phyloP scores from a whole-genome alignment of 2,888 invertebrate genomes.

The Volucella zonaria region DNA sequence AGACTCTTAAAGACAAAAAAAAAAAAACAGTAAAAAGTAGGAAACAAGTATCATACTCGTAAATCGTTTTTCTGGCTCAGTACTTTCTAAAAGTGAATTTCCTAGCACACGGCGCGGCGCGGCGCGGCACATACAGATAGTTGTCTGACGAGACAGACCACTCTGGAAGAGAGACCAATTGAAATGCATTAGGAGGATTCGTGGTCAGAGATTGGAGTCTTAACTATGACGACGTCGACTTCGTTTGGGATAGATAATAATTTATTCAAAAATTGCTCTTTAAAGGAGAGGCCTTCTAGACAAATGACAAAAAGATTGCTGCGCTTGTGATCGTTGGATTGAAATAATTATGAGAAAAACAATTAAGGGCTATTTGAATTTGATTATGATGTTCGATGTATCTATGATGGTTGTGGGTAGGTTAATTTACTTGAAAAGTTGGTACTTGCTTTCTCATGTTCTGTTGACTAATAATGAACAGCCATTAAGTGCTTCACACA shows the following conservation, averaged over 20 bases:
- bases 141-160: not conserved
- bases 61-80: constrained; percentile 52
- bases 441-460: too few relatives aligned
- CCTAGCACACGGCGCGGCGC: constrained; percentile 28
- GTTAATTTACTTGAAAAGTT: too few relatives aligned
- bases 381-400: too few relatives aligned
- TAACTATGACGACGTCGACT: not conserved
- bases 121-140: not conserved
- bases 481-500: too few relatives aligned
- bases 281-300: not conserved
- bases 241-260: constrained; percentile 15
- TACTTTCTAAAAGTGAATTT: constrained; percentile 70
- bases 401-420: too few relatives aligned
- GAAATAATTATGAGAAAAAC: too few relatives aligned
- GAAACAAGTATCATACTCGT: constrained; percentile 37
- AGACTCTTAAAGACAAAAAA: not conserved
- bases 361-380: too few relatives aligned
- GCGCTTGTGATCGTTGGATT: too few relatives aligned
- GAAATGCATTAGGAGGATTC: constrained; percentile 33
- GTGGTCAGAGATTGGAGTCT: not conserved
- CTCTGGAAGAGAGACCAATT: constrained; percentile 31
- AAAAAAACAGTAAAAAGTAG: not conserved
- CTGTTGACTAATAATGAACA: too few relatives aligned
- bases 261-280: constrained; percentile 31
- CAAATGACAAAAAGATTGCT: not conserved